Evolutionary conservation across 2,888 invertebrate genomes (phyloP), one percentile per base, ranked within the genome.

Genomic region (Sceliomorpha sp.): DNA sequence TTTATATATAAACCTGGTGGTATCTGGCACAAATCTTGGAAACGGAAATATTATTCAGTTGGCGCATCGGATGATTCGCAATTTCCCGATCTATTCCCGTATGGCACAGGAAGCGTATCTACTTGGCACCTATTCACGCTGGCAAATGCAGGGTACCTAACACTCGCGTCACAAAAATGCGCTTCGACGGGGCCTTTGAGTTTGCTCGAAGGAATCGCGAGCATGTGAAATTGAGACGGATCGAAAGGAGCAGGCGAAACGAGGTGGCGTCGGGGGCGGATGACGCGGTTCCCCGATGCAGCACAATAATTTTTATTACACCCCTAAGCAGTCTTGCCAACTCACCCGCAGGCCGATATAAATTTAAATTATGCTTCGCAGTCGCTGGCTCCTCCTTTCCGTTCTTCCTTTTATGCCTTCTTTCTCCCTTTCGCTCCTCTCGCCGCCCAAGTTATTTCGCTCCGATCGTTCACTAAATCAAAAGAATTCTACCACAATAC

Each of bases 351-450:
- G 66, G 39, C 45, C 56, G 70, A 73, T 70, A 75, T 74, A 74
- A 77, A 77, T 77, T 75, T 70, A 70, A 77, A 76, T 75, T 75
- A 72, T 73, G 63, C 63, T 58, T 42, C 34, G 40, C 50, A 29
- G 13, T 24, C 1, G 13, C 10, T 10, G 8, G 27, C 27, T 13
- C 53, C 58, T 51, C 64, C 48, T 10, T 34, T 24, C 36, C 31
- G 42, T 47, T 40, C 24, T 9, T 53, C 51, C 64, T 53, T 32
- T 29, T 14, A 3, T 40, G 13, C 31, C 39, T 60, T 47, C 37
- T 59, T 56, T 39, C 37, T 59, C 50, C 32, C 37, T 15, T 31
- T 44, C 32, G 8, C 36, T 29, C 17, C 60, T 66, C 37, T 60
- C 53, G 29, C 55, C 67, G 60, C 55, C 60, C 53, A 60, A 48